Evolutionary conservation across 1,140 invertebrate species (phyloP), one percentile per base, ranked within the genome.

Genomic region (Drosophila arizonae): DNA sequence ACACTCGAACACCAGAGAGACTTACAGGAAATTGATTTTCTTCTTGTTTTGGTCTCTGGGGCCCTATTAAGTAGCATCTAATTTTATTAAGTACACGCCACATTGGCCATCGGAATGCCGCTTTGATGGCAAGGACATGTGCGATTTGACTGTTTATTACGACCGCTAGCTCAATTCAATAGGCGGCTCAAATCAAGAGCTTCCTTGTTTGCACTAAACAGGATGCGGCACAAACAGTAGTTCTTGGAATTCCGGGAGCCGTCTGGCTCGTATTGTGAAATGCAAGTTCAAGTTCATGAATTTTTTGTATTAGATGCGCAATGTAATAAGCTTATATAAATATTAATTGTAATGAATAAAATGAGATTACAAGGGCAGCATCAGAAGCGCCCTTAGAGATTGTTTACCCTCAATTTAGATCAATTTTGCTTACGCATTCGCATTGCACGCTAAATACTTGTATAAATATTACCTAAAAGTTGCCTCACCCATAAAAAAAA

Each of bases 91-190:
- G 50, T 56, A 69, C 56, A 56, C 43, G 57, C 33, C 33, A 17
- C 24, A 54, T 48, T 61, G 50, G 11, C 28, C 63, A 46, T 17
- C 46, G 10, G 0, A 60, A 24, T 43, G 45, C 10, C 10, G 0
- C 6, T 36, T 21, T 3, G 17, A 28, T 41, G 6, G 17, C 10
- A 57, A 13, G 36, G 8, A 26, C 26, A 60, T 61, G 43, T 54
- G 21, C 63, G 50, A 69, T 76, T 76, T 71, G 56, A 55, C 51
- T 65, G 65, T 76, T 79, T 79, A 76, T 76, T 76, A 55, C 60
- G 39, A 41, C 26, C 33, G 65, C 61, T 65, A 71, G 65, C 56
- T 76, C 55, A 71, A 79, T 80, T 61, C 46, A 61, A 63, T 63
- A 48, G 15, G 8, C 5, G 33, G 9, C 43, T n/a, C 6, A 30